Evolutionary conservation across 2,113 vertebrate species (phyloP).

Genomic region (Oceanites oceanicus): DNA sequence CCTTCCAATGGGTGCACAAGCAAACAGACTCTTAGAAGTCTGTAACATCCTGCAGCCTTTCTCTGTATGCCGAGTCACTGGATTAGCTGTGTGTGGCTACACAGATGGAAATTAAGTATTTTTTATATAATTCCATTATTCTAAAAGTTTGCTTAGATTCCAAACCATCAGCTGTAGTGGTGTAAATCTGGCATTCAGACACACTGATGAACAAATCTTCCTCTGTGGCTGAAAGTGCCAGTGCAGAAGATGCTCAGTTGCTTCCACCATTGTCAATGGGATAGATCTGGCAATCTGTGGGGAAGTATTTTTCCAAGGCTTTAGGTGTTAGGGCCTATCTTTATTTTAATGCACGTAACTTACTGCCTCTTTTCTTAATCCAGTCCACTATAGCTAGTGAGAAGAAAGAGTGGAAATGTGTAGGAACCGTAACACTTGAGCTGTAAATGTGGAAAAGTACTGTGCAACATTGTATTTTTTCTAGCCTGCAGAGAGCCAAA

Average conservation of each 20-base stretch:
- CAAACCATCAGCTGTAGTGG: background rate
- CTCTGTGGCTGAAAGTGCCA: background rate
- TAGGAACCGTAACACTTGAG: background rate
- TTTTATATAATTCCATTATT: background rate
- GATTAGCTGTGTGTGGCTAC: background rate
- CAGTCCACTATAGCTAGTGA: background rate
- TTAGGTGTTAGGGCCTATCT: background rate
- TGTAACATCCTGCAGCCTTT: background rate
- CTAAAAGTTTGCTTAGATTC: background rate
- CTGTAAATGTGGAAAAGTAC: constrained; percentile 12
- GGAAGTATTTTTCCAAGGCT: background rate
- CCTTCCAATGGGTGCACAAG: background rate
- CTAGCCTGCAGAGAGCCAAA: constrained; percentile 94
- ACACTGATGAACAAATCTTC: background rate
- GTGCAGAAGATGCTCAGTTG: background rate
- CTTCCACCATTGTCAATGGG: background rate
- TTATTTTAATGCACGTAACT: background rate
- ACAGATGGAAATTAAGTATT: background rate
- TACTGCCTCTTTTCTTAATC: background rate
- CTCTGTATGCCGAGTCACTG: background rate
- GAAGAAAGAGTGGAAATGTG: background rate
- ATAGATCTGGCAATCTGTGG: background rate
- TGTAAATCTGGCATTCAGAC: background rate
- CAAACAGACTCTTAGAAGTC: background rate
- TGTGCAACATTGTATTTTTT: constrained; percentile 38